Conservation (phyloP, 2,113 vertebrate genomes). For the Rutilus rutilus region DNA sequence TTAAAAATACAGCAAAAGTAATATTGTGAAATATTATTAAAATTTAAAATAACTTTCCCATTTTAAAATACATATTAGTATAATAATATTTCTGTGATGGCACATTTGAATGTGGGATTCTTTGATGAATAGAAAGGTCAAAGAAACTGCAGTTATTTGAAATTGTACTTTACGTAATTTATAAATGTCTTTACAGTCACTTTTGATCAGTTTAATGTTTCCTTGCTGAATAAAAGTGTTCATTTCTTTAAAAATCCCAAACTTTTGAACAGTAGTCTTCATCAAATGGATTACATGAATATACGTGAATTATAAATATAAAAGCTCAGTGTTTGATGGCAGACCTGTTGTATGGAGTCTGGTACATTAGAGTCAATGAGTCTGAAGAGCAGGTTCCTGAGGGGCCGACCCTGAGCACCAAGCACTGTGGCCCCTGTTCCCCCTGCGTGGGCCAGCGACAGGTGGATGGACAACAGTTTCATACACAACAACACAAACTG, state of each 20-base stretch:
- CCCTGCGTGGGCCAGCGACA: conserved; percentile 93
- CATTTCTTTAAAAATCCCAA: not conserved
- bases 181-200: not conserved
- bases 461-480: conserved; percentile 94
- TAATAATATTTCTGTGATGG: not conserved
- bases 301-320: not conserved
- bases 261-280: not conserved
- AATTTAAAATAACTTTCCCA: not conserved
- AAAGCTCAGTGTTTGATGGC: not conserved
- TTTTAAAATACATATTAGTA: not conserved
- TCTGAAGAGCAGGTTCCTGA: conserved; percentile 93
- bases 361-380: conserved; percentile 96
- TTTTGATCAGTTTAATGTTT: not conserved
- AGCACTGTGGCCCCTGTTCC: conserved; percentile 95
- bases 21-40: not conserved
- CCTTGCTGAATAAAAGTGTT: not conserved
- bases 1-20: not conserved
- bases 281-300: too few species aligned
- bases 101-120: too few species aligned
- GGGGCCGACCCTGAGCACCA: conserved; percentile 91
- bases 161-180: not conserved
- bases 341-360: conserved; percentile 96
- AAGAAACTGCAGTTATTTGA: not conserved
- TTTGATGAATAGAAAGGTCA: not conserved
- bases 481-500: conserved; percentile 94